Evolutionary conservation across 2,113 vertebrate species (phyloP).

Genomic region (Cervus canadensis): DNA sequence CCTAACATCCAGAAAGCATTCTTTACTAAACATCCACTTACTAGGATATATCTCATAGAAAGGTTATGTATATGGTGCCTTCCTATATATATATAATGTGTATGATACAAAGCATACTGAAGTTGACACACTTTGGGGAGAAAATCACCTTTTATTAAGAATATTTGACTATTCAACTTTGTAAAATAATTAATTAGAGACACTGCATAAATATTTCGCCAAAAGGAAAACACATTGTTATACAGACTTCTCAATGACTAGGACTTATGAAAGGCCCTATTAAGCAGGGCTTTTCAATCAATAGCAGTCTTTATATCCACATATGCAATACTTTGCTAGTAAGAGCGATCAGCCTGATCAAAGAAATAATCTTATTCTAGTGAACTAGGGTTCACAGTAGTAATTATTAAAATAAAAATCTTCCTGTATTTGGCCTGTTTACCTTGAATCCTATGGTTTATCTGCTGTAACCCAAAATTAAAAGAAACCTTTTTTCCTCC

Average conservation of each 20-base stretch:
- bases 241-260: slow-evolving; percentile 6
- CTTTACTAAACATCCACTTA: not conserved
- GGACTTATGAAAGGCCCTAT: not conserved
- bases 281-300: slow-evolving; percentile 5
- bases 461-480: slow-evolving; percentile 21
- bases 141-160: slow-evolving; percentile 35
- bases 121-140: not conserved
- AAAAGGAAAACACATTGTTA: slow-evolving; percentile 19
- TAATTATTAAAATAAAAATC: slow-evolving; percentile 40
- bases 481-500: not conserved
- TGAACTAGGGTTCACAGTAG: not conserved
- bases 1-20: not conserved
- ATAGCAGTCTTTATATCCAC: slow-evolving; percentile 20
- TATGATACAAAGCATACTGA: not conserved
- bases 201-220: slow-evolving; percentile 24
- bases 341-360: not conserved
- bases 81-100: not conserved
- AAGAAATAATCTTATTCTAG: slow-evolving; percentile 22
- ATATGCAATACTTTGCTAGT: slow-evolving; percentile 28
- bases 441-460: slow-evolving; percentile 2
- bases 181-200: slow-evolving; percentile 27
- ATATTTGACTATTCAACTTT: slow-evolving; percentile 19
- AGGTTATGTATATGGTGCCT: not conserved
- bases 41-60: not conserved
- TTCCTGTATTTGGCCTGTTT: slow-evolving; percentile 5